Conservation (phyloP, 2,797 vertebrate genomes). For the Lacerta bilineata region DNA sequence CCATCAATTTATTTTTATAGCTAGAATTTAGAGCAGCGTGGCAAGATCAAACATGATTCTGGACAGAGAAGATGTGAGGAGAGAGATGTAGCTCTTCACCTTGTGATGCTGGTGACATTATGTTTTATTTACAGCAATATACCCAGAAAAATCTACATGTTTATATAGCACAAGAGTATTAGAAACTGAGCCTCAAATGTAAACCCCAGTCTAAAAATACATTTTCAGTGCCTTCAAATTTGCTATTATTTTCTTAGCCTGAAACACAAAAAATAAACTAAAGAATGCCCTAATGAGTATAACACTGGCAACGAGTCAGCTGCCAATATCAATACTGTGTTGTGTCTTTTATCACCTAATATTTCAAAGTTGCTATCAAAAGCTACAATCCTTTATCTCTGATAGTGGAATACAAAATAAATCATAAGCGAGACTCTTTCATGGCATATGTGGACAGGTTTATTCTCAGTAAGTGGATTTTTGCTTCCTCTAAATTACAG, state of each 20-base stretch:
- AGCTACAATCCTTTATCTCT: not conserved
- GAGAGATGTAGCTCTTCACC: not conserved
- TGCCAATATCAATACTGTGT: not conserved
- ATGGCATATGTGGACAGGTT: not conserved
- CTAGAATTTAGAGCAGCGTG: not conserved
- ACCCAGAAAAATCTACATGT: not conserved
- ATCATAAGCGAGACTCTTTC: not conserved
- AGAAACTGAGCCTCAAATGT: not conserved
- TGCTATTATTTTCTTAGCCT: not conserved
- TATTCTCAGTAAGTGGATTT: not conserved
- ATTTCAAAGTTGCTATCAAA: not conserved
- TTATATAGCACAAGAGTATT: not conserved
- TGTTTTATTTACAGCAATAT: not conserved
- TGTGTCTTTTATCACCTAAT: not conserved
- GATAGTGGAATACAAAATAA: not conserved
- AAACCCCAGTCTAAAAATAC: not conserved
- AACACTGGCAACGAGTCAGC: not conserved
- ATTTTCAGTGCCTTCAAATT: not conserved
- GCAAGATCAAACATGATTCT: constrained; percentile 25
- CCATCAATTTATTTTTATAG: constrained; percentile 11
- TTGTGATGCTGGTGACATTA: not conserved
- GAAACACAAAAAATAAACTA: not conserved
- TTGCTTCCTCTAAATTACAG: not conserved
- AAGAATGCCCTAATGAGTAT: not conserved
- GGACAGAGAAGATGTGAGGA: not conserved